Base-by-base conservation (phyloP, 2,797 vertebrate genomes). In the Epinephelus awoara region DNA sequence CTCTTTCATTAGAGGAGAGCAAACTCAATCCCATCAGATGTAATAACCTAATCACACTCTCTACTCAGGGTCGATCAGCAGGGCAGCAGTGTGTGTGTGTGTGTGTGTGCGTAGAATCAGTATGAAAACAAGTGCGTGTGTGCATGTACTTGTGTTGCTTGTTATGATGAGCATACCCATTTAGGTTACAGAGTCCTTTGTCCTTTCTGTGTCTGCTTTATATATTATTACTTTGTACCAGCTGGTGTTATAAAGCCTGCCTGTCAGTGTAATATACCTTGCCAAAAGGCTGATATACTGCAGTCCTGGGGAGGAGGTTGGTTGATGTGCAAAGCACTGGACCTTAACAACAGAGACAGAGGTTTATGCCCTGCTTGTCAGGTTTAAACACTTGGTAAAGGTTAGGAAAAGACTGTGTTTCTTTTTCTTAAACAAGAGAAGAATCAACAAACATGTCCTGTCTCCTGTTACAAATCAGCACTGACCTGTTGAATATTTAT, bases 1-100 rank as follows among this genome's bases (percentile, higher is more conserved):
- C 72, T 68, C 82, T 88, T 90, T 90, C 84, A 90, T 92, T 92
- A 90, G 59, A 82, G n/a, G 61, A 89, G 77, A 85, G 82, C 78
- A 85, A 89, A 93, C 83, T 86, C 87, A 85, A 88, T 91, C 76
- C 76, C 74, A 88, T 86, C 84, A 88, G 55, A 81, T 77, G 55
- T 84, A 86, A 86, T 90, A 88, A 89, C 73, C 83, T 78, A 82
- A 92, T 90, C 79, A 85, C 55, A 64, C 72, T 70, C 34, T 69
- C 42, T 51, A 29, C 73, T 76, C 67, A 7, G 88, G 34, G 76
- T 77, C 63, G 10, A 76, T 82, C 72, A 59, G 67, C 29, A n/a
- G 50, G 29, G 50, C 29, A 52, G 40, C 23, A 54, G 10, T 18
- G 59, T 17, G 44, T n/a, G 44, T 6, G 14, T 67, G 61, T 19